Evolutionary conservation across 2,888 invertebrate species (phyloP), one percentile per base, ranked within the genome.

Genomic region (Arge pagana): DNA sequence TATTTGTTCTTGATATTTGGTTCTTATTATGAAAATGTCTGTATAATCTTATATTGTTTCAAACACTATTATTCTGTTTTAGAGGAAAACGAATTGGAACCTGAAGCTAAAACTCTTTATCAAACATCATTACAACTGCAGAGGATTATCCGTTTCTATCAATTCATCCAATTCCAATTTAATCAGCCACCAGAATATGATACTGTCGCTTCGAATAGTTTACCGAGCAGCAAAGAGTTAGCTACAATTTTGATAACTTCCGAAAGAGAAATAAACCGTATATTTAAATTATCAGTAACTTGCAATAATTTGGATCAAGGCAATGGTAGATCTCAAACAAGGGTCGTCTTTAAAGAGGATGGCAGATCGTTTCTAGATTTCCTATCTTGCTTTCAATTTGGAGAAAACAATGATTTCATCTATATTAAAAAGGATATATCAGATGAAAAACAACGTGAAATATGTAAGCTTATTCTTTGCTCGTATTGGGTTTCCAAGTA

Each of bases 361-460:
- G 68, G 64, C 0, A 65, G 60, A 53, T 50, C 65, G 11, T 76
- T 78, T 52, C 56, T 72, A 3, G 68, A 74, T 39, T 78, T 74
- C 58, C 54, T 78, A 18, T 70, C 72, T 1, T 73, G 71, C 31
- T 78, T 78, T 54, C 72, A 77, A 11, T 67, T 77, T 45, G 71
- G 68, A 4, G 50, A 28, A 10, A 30, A 62, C 15, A 61, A 57
- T 52, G 40, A 71, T n/a, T 67, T 67, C 1, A 68, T 83, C 21
- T 66, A 65, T 41, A 67, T 83, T 24, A 79, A 80, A 42, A 67
- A 74, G 40, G 69, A 72, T 50, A 49, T 78, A 2, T 74, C 72
- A 24, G 71, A 75, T 3, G 74, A 72, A 8, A 70, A 74, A 52
- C 64, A 78, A 39, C 76, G 72, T 62, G 70, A 73, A 62, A 71